phyloP scores from a whole-genome alignment of 2,797 vertebrate genomes.

The Acrocephalus scirpaceus region DNA sequence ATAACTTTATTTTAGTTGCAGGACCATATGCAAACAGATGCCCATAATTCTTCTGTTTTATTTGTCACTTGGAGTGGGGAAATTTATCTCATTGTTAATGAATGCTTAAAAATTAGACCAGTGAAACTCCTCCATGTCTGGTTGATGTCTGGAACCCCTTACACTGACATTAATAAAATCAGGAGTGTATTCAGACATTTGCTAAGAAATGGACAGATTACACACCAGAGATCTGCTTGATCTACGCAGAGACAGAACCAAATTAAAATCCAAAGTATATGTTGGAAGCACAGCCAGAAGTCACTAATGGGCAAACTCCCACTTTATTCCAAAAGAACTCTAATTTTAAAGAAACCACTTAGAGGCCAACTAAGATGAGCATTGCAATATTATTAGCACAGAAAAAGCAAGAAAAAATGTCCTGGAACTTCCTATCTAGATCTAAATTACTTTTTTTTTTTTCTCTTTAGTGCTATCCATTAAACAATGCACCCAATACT shows the following conservation, averaged over 20 bases:
- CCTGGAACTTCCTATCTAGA: background rate
- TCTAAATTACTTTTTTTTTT: background rate
- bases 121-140: background rate
- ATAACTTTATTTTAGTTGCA: constrained; percentile 50
- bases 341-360: background rate
- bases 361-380: background rate
- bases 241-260: background rate
- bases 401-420: background rate
- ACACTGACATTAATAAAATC: background rate
- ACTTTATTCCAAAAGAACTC: background rate
- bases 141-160: background rate
- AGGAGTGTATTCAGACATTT: background rate
- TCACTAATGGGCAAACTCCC: background rate
- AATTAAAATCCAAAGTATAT: background rate
- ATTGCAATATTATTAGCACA: background rate
- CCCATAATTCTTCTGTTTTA: constrained; percentile 32
- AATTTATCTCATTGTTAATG: constrained; percentile 23
- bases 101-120: background rate
- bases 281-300: background rate
- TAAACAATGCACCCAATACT: background rate
- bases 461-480: background rate
- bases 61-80: constrained; percentile 4
- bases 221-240: background rate
- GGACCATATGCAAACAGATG: constrained; percentile 49
- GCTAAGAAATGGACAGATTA: background rate